Conservation (phyloP, 2,888 invertebrate species). For the Baronia brevicornis region DNA sequence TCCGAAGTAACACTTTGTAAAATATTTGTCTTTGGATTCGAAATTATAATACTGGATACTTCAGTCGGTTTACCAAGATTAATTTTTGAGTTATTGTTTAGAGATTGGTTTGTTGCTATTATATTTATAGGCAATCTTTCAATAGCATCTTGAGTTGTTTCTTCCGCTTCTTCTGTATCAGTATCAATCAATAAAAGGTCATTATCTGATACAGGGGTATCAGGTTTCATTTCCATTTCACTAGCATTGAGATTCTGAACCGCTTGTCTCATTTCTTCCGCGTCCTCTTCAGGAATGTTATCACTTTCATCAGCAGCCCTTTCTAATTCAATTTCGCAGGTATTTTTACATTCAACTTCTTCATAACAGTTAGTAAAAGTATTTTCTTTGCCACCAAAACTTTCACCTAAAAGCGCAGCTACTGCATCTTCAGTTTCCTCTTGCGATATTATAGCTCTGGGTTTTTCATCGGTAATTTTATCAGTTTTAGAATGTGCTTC, state of each 20-base stretch:
- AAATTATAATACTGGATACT: constrained; percentile 50
- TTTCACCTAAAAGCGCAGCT: constrained; percentile 89
- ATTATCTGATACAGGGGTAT: constrained; percentile 89
- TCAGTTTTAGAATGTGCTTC: constrained; percentile 56
- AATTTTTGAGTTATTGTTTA: constrained; percentile 35
- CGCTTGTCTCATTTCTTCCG: constrained; percentile 89
- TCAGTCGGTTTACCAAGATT: constrained; percentile 54
- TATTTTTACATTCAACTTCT: constrained; percentile 60
- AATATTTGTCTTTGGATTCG: constrained; percentile 54
- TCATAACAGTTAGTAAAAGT: constrained; percentile 75
- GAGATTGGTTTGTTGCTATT: constrained; percentile 45
- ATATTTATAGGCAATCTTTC: constrained; percentile 57
- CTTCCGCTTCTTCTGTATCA: constrained; percentile 86
- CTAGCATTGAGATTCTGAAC: constrained; percentile 85
- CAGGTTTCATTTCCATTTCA: constrained; percentile 85
- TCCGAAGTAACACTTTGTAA: constrained; percentile 36
- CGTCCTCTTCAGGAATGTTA: constrained; percentile 81
- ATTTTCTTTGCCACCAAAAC: constrained; percentile 81
- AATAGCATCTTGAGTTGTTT: constrained; percentile 61
- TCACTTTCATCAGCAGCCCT: constrained; percentile 60
- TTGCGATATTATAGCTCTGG: constrained; percentile 89
- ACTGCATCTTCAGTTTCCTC: constrained; percentile 96
- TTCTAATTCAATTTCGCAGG: constrained; percentile 59
- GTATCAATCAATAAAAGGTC: constrained; percentile 91
- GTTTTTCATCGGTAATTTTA: constrained; percentile 83